Base-by-base conservation (phyloP, 2,113 vertebrate genomes). In the Semicossyphus pulcher region DNA sequence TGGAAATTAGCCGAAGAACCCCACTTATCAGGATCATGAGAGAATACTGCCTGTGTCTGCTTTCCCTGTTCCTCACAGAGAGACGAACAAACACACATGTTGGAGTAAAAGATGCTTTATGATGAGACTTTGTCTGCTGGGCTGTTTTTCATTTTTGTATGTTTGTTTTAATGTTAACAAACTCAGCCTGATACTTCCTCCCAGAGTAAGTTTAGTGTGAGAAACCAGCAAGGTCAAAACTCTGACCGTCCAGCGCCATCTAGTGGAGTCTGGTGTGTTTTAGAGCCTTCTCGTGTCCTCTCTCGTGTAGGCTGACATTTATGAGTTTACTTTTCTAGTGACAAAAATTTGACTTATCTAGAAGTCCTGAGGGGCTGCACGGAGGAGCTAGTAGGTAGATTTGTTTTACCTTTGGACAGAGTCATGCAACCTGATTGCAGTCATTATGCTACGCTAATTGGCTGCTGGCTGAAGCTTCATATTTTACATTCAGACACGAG, bases 31-130 rank as follows among this genome's bases (percentile, higher is more conserved):
- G 63, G 64, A 36, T 52, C 0, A 11, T 77, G 31, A 28, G 20
- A 53, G 59, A 18, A 83, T 37, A 48, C 69, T 54, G 60, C 28
- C 44, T 18, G 20, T 58, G 39, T 78, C 65, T 67, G 16, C 10
- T 63, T 53, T 56, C 52, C 53, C 14, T 42, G 41, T 18, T 71
- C 66, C 12, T 71, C 60, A 67, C 70, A 57, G 52, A 36, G 21
- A 77, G 20, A 58, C 15, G 25, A 58, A 83, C 48, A 32, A 31
- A 76, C 59, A 63, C 39, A 64, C 61, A 48, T 29, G 39, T 66
- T 65, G 58, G 32, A 89, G 71, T 89, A 85, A 89, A 89, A 16
- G 7, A 58, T 47, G 9, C 23, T 77, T 65, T 76, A 42, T 60
- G 4, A 52, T 58, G 4, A 42, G 9, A 29, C 28, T 20, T 29